Conservation (phyloP, 2,113 vertebrate species). For the Mesocricetus auratus region DNA sequence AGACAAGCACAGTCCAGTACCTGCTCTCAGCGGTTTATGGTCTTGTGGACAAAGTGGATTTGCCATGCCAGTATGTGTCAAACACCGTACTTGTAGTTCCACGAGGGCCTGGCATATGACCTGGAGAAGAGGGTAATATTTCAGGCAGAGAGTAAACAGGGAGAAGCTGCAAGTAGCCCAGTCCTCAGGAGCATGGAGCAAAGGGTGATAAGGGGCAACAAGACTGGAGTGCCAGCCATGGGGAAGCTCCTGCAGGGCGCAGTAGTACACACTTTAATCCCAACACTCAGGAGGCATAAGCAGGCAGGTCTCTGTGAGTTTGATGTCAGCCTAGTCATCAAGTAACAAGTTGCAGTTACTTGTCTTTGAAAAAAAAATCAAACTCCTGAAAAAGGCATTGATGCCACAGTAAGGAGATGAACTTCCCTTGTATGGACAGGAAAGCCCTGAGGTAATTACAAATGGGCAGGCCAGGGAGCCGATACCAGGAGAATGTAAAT, state of each 20-base stretch:
- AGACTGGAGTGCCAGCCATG: background rate
- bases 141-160: no score
- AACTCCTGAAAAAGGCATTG: background rate
- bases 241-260: background rate
- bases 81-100: background rate
- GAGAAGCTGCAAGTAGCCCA: background rate
- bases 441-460: background rate
- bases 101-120: background rate
- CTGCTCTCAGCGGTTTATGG: background rate
- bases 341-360: background rate
- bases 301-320: background rate
- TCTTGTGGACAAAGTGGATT: background rate
- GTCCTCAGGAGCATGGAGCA: background rate
- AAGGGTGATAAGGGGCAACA: background rate
- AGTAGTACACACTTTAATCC: background rate
- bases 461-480: background rate
- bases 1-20: background rate
- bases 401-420: background rate
- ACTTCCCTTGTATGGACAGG: background rate
- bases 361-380: background rate
- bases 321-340: background rate
- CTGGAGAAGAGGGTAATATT: background rate
- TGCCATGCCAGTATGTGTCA: rapidly evolving
- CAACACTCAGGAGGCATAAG: background rate
- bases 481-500: background rate